phyloP scores from a whole-genome alignment of 2,888 invertebrate species.

The Catocala fraxini region DNA sequence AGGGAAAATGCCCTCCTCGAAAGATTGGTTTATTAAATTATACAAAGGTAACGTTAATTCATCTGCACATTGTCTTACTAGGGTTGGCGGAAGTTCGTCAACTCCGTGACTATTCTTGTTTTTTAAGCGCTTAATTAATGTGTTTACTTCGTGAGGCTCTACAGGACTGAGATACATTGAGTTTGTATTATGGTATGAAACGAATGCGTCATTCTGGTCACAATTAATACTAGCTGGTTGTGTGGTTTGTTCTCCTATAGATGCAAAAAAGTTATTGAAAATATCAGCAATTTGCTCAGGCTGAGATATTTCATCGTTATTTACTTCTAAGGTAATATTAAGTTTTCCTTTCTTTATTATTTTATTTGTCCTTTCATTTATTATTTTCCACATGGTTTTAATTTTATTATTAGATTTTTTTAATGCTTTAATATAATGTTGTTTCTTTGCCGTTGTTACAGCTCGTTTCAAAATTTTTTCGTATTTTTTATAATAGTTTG shows the following conservation, averaged over 20 bases:
- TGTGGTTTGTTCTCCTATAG: background rate
- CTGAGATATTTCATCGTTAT: background rate
- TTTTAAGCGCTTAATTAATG: background rate
- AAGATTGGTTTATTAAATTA: background rate
- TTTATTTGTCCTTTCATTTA: conserved; percentile 15
- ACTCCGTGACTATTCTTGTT: background rate
- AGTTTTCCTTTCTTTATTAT: conserved; percentile 5
- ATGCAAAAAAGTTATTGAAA: conserved; percentile 7
- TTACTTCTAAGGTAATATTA: conserved; percentile 4
- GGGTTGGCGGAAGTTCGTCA: background rate
- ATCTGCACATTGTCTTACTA: too few relatives aligned
- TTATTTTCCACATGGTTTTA: conserved; percentile 13
- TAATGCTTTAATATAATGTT: conserved; percentile 6
- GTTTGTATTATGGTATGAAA: background rate
- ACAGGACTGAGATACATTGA: background rate
- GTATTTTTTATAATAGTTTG: conserved; percentile 4
- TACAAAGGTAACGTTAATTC: background rate
- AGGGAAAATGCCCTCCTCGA: background rate
- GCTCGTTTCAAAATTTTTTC: conserved; percentile 11
- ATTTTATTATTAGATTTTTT: conserved; percentile 6
- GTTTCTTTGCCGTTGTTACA: conserved; percentile 7
- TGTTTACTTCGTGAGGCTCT: background rate
- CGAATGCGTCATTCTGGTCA: background rate
- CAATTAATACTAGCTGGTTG: background rate
- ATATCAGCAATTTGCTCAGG: conserved; percentile 5